phyloP scores from a whole-genome alignment of 2,888 invertebrate genomes.

The Rotaria sp. region DNA sequence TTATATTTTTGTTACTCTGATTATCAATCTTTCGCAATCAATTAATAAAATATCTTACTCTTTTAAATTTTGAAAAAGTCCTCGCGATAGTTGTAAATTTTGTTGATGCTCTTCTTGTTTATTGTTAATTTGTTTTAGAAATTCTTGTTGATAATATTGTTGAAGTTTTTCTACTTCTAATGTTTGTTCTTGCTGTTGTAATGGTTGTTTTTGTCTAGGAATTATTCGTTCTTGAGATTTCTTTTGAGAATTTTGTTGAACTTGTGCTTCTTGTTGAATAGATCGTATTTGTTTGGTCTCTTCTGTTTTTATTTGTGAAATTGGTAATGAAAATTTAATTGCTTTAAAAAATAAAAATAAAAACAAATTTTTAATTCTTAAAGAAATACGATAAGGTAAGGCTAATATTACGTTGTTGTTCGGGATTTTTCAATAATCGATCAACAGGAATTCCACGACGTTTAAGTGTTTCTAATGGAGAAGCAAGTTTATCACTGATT shows the following conservation, averaged over 20 bases:
- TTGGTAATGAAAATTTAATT: background rate
- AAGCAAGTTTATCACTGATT: background rate
- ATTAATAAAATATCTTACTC: background rate
- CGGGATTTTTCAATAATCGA: background rate
- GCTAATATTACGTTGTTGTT: background rate
- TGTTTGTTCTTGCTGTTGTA: too few relatives aligned
- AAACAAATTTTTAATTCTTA: background rate
- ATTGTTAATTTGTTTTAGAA: too few relatives aligned
- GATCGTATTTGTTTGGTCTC: background rate
- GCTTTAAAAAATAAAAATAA: background rate
- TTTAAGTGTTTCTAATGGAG: background rate
- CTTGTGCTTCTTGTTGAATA: too few relatives aligned
- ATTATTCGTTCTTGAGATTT: too few relatives aligned
- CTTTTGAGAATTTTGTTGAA: too few relatives aligned
- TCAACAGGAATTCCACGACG: constrained; percentile 10
- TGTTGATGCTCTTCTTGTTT: too few relatives aligned
- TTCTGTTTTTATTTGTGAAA: background rate
- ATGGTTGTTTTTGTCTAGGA: too few relatives aligned
- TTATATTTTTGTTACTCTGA: too few relatives aligned
- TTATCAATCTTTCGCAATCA: too few relatives aligned
- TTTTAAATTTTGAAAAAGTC: background rate
- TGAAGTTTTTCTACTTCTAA: too few relatives aligned
- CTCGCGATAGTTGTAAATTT: background rate
- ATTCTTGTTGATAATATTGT: too few relatives aligned
- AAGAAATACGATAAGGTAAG: background rate